A percentile compares a stretch with the other conserved stretches of the same genome.
Evolutionary conservation across 2,797 vertebrate species (phyloP).

Genomic region (Hyperoplus lanceolatus): DNA sequence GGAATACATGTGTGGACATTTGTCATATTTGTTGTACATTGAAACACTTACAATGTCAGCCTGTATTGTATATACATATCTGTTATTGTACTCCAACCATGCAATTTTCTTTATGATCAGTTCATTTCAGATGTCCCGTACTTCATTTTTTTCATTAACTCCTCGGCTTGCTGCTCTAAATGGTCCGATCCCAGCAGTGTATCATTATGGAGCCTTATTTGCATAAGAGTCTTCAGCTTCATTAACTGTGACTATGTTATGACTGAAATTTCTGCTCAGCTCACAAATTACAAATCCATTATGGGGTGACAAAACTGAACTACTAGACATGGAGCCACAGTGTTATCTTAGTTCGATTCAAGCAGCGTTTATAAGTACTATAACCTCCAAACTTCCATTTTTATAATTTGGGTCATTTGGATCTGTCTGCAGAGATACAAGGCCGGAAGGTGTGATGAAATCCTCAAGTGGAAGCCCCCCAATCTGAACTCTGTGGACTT

Average conservation of each 20-base stretch:
- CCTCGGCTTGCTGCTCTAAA: slow-evolving; percentile 18
- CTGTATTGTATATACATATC: slow-evolving; percentile 11
- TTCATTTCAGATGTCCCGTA: slow-evolving; percentile 17
- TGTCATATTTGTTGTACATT: slow-evolving; percentile 17
- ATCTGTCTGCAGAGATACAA: slow-evolving; percentile 91
- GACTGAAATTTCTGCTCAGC: slow-evolving; percentile 29
- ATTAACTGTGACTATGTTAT: slow-evolving; percentile 36
- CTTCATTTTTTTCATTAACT: neutral
- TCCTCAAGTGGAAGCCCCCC: slow-evolving; percentile 99
- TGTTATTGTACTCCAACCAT: slow-evolving; percentile 8
- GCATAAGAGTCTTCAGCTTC: slow-evolving; percentile 34
- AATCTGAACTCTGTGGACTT: slow-evolving; percentile 99
- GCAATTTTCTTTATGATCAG: slow-evolving; percentile 20
- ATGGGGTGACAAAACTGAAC: slow-evolving; percentile 8
- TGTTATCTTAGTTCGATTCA: slow-evolving; percentile 6
- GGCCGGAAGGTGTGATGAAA: slow-evolving; percentile 95
- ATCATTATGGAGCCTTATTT: slow-evolving; percentile 39
- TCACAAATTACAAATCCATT: slow-evolving; percentile 47
- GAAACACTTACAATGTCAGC: slow-evolving; percentile 16
- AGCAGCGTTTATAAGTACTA: slow-evolving; percentile 21
- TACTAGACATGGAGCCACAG: neutral
- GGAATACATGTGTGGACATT: slow-evolving; percentile 22
- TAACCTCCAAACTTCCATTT: slow-evolving; percentile 1
- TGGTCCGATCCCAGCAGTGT: slow-evolving; percentile 29
- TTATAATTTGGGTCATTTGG: slow-evolving; percentile 11